These are phyloP conservation scores for Xanthorhoe spadicearia DNA, from an alignment of 2,888 invertebrate species.

Conservation along the genomic window DNA sequence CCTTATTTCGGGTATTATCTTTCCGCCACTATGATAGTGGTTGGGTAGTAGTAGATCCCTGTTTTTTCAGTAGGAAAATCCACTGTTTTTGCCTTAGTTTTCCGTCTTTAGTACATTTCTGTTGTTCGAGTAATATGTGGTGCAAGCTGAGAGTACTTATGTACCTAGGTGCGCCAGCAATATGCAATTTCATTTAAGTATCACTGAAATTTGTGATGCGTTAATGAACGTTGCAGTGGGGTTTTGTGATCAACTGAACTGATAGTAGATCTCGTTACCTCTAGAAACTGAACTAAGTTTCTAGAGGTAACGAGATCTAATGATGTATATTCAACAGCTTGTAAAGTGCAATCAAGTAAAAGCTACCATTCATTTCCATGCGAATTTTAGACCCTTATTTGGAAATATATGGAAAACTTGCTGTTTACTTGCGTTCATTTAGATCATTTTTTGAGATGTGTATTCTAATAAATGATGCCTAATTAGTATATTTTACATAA, in stretches of 20 bases:
- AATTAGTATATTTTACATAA: not conserved
- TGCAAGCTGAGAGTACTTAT: slow-evolving; percentile 3
- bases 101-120: slow-evolving; percentile 2
- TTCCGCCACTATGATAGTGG: not conserved
- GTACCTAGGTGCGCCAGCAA: slow-evolving; percentile 23
- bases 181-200: slow-evolving; percentile 27
- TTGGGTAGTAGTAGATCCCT: too few relatives aligned
- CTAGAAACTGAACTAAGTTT: too few relatives aligned
- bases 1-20: not conserved
- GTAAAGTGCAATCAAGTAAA: not conserved
- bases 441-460: too few relatives aligned
- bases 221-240: slow-evolving; percentile 18
- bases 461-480: too few relatives aligned
- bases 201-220: slow-evolving; percentile 28
- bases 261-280: too few relatives aligned
- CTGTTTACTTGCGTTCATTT: too few relatives aligned
- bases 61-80: too few relatives aligned
- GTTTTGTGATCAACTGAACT: slow-evolving; percentile 7
- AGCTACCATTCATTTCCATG: not conserved
- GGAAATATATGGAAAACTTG: too few relatives aligned
- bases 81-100: not conserved
- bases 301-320: not conserved
- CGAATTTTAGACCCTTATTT: not conserved
- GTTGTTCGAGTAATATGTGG: slow-evolving; percentile 20
- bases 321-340: not conserved